phyloP scores from a whole-genome alignment of 2,113 vertebrate species.

The human region GRCh38 chr5:90279501-90280000 shows the following conservation, averaged over 20 bases:
- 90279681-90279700: not conserved
- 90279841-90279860: not conserved
- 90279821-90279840: not conserved
- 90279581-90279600: not conserved
- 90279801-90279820: not conserved
- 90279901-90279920: not conserved
- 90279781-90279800: not conserved
- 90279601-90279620: not conserved
- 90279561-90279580: not conserved
- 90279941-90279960: not conserved
- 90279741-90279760: not conserved
- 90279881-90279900: not conserved
- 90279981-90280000: not conserved
- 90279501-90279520: constrained; percentile 12
- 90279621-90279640: not conserved
- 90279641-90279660: not conserved
- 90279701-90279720: not conserved
- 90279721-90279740: not conserved
- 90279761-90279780: not conserved
- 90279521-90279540: not conserved
- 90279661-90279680: not conserved
- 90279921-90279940: not conserved
- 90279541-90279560: not conserved
- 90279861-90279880: constrained; percentile 21
- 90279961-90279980: not conserved